A percentile compares a stretch with the other conserved stretches of the same genome.
Conservation (phyloP, 2,888 invertebrate species). For the Diarsia brunnea region DNA sequence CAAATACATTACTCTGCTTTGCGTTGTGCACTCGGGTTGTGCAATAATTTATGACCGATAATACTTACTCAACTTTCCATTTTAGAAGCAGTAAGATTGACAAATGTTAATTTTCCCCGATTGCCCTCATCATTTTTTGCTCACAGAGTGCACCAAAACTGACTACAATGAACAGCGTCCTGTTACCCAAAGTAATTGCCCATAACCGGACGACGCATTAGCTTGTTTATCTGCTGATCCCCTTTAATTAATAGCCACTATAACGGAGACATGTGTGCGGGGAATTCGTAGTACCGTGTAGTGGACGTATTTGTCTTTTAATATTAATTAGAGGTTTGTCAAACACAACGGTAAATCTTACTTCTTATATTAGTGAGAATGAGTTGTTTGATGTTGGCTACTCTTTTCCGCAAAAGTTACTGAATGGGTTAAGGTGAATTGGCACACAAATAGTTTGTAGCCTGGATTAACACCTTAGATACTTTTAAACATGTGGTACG, state of each 20-base stretch:
- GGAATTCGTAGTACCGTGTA: background rate
- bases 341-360: background rate
- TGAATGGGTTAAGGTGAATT: background rate
- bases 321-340: background rate
- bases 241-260: conserved; percentile 23
- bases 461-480: background rate
- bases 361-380: background rate
- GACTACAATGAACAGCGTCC: background rate
- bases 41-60: background rate
- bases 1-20: background rate
- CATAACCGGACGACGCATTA: conserved; percentile 6
- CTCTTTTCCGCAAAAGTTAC: background rate
- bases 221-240: conserved; percentile 23
- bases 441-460: background rate
- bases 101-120: background rate
- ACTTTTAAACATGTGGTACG: background rate
- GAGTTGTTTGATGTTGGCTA: background rate
- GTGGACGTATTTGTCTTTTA: background rate
- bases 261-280: background rate
- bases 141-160: background rate
- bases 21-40: background rate
- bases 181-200: conserved; percentile 7
- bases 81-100: background rate
- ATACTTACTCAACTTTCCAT: background rate
- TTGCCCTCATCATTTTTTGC: background rate